phyloP scores from a whole-genome alignment of 2,888 invertebrate genomes.

The Keiferia lycopersicella region DNA sequence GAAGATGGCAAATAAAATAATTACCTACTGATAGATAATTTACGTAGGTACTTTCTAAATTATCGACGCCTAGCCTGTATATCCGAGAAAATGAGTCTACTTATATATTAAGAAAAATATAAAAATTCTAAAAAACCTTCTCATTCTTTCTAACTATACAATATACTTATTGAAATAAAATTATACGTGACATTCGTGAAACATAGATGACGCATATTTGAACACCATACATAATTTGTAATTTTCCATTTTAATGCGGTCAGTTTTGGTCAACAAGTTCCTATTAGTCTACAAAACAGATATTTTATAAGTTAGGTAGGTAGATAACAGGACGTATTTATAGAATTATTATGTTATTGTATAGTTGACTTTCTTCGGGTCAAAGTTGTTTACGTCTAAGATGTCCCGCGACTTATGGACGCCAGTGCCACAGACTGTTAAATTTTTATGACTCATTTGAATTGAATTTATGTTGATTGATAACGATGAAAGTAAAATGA shows the following conservation, averaged over 20 bases:
- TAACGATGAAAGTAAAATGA: slow-evolving; percentile 30
- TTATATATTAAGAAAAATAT: no score
- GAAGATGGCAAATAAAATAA: no score
- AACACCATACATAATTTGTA: no score
- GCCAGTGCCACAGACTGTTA: slow-evolving; percentile 30
- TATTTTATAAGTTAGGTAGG: background rate
- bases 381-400: slow-evolving; percentile 21
- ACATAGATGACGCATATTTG: no score
- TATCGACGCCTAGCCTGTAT: no score
- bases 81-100: no score
- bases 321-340: background rate
- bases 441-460: slow-evolving; percentile 39
- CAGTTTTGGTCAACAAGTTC: background rate
- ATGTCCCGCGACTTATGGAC: slow-evolving; percentile 29
- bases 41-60: no score
- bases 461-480: slow-evolving; percentile 34
- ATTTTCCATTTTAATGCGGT: background rate
- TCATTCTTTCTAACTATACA: no score
- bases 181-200: no score
- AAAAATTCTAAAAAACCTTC: no score
- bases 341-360: background rate
- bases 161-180: no score
- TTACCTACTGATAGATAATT: no score
- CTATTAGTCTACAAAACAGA: background rate
- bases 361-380: slow-evolving; percentile 5